Percentiles rank a stretch among this genome's conserved stretches.
Evolutionary conservation across 2,113 vertebrate species (phyloP).

Genomic region (Donacobius atricapilla): DNA sequence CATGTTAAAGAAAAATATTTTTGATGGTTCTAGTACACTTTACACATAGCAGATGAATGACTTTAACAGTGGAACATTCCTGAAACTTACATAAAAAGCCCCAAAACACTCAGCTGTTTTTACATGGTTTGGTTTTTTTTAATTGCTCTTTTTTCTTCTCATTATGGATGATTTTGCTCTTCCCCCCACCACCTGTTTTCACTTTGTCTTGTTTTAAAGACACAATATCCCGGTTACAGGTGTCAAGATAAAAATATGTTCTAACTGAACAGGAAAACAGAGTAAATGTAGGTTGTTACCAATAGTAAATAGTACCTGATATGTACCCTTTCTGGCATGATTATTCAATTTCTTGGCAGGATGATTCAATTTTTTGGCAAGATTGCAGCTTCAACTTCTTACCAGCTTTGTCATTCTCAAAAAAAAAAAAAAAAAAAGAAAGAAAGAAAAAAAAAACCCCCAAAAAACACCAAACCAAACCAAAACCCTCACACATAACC

Average conservation of each 20-base stretch:
- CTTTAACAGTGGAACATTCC: background rate
- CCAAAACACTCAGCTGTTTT: background rate
- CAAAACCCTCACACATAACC: accelerated
- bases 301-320: background rate
- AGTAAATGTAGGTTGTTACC: background rate
- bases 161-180: background rate
- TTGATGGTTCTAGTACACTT: background rate
- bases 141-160: background rate
- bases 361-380: background rate
- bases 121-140: background rate
- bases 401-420: background rate
- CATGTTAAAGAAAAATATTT: background rate
- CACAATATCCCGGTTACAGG: background rate
- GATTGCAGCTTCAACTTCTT: background rate
- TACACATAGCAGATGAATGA: background rate
- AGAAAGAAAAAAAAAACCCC: no score
- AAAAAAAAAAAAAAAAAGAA: background rate
- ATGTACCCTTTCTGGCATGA: background rate
- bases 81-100: background rate
- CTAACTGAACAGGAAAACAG: background rate
- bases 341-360: background rate
- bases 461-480: background rate
- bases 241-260: background rate
- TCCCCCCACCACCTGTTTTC: no score
- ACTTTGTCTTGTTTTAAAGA: background rate